Percentiles rank a stretch among this genome's conserved stretches.
Evolutionary conservation across 2,113 vertebrate species (phyloP).

Genomic region (Pica pica): DNA sequence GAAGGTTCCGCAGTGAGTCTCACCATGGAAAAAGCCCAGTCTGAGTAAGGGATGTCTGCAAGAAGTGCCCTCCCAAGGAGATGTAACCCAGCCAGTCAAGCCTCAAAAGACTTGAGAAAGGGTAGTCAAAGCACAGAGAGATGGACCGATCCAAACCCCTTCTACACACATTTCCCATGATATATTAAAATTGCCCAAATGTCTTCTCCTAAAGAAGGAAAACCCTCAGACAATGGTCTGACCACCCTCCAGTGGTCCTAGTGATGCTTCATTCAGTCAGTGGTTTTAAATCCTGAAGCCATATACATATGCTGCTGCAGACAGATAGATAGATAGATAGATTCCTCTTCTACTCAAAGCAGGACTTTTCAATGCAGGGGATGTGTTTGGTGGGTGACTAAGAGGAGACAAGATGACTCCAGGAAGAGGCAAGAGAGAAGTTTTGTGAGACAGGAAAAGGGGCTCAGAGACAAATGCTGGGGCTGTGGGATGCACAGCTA

Average conservation of each 20-base stretch:
- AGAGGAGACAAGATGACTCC: background rate
- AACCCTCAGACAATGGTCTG: background rate
- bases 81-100: background rate
- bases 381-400: background rate
- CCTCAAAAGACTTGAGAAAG: background rate
- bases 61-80: background rate
- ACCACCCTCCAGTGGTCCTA: background rate
- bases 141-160: background rate
- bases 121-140: background rate
- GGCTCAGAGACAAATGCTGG: background rate
- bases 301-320: background rate
- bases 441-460: background rate
- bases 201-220: background rate
- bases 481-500: background rate
- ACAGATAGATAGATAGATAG: background rate
- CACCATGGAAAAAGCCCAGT: background rate
- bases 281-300: background rate
- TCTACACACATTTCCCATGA: background rate
- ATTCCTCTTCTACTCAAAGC: background rate
- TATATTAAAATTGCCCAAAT: background rate
- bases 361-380: background rate
- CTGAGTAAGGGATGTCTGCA: background rate
- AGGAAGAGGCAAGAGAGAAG: background rate
- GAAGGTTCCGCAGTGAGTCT: background rate
- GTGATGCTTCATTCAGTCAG: background rate